Base-by-base conservation (phyloP, 2,888 invertebrate genomes). In the Dicyrtomina minuta region DNA sequence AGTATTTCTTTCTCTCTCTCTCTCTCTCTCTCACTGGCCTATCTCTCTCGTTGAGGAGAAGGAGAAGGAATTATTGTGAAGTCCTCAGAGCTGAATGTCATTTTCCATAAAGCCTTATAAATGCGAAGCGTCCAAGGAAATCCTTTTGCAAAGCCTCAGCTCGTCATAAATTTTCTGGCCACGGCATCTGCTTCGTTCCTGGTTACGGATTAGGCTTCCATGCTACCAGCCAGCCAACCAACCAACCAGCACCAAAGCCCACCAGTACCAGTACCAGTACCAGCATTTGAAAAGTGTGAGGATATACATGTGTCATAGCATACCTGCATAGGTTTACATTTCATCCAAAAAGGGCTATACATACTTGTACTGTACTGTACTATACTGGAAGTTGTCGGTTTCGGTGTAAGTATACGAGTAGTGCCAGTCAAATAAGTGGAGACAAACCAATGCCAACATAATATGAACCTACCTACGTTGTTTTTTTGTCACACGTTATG, bases 101-200 rank as follows among this genome's bases (percentile, higher is more conserved):
- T 72, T 70, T 72, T 68, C 66, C 72, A 70, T 72, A 72, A 72
- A 72, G 72, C 72, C 72, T 66, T 72, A 72, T 72, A 72, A 72
- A 72, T 72, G 72, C 62, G 68, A 68, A 61, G 66, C 68, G 70
- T 70, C 66, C 68, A 72, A 70, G 70, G 72, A 72, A 72, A 72
- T 72, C 72, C 72, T 72, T 70, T 70, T 46, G 70, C 72, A 72
- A 70, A 72, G 72, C 70, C 72, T 72, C 66, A 65, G 70, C 66
- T 72, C 68, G 68, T 72, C 72, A 72, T 72, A 72, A 72, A 72
- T 72, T 72, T 70, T 58, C 68, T 61, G 66, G 65, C 66, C 61
- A 66, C 70, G 72, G 70, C 72, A 72, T 72, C 72, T 72, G 72
- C 70, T 72, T 72, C 72, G 72, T 70, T 68, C 68, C 64, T 71